These are phyloP conservation scores for Leptosomus discolor DNA, from an alignment of 2,113 vertebrate species.

Conservation along the genomic window DNA sequence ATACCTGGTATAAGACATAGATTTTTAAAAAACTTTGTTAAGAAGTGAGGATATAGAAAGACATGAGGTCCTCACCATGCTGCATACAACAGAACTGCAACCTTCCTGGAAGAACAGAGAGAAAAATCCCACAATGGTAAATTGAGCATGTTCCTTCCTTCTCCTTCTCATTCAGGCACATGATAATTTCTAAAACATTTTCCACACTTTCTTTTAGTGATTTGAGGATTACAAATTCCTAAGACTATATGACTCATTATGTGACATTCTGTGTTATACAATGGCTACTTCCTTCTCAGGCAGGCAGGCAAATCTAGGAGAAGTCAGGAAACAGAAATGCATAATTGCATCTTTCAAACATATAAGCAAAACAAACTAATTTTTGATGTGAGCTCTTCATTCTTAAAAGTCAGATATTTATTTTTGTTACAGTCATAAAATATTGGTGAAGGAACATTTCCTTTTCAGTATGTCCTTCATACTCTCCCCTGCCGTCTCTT, in stretches of 20 bases:
- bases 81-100: not conserved
- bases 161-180: not conserved
- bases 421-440: slow-evolving; percentile 8
- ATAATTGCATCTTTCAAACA: not conserved
- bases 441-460: not conserved
- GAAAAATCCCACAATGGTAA: not conserved
- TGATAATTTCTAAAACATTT: not conserved
- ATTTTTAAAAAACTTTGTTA: slow-evolving; percentile 9
- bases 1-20: not conserved
- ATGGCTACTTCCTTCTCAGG: not conserved
- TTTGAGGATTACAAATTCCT: not conserved
- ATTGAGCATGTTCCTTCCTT: not conserved
- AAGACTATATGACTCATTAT: not conserved
- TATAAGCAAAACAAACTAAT: slow-evolving; percentile 1
- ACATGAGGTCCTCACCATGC: not conserved
- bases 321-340: not conserved
- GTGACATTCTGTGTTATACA: not conserved
- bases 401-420: not conserved
- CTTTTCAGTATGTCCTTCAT: slow-evolving; percentile 36
- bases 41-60: slow-evolving; percentile 13
- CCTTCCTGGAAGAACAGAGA: not conserved
- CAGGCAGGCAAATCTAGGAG: not conserved
- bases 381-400: slow-evolving; percentile 1
- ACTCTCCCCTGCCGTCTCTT: slow-evolving; percentile 23
- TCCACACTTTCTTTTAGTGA: not conserved